Evolutionary conservation across 1,140 invertebrate genomes (phyloP).

Genomic region (Probaryconus sp.): DNA sequence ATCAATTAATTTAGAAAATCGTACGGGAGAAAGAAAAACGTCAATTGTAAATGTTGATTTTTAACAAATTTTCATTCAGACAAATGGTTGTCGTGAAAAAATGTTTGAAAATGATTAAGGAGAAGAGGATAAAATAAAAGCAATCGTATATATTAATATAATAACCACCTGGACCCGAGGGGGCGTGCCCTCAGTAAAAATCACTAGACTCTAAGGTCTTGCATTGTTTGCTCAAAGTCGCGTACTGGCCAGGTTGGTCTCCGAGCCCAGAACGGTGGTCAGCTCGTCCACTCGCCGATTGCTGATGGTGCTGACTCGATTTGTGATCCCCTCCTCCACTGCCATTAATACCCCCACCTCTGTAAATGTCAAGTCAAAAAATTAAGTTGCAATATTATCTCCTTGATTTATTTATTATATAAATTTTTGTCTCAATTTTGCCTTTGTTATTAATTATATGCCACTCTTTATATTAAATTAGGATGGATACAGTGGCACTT

Average conservation of each 20-base stretch:
- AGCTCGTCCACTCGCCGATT: conserved; percentile 77
- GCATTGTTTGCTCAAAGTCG: conserved; percentile 95
- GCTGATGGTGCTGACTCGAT: conserved; percentile 78
- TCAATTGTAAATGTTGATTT: too few species aligned
- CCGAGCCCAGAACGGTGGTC: conserved; percentile 78
- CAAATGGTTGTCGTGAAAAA: neutral
- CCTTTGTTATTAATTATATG: conserved; percentile 12
- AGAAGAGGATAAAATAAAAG: neutral
- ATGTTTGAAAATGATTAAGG: too few species aligned
- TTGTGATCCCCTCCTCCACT: conserved; percentile 76
- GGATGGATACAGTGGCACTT: too few species aligned
- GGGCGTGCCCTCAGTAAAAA: conserved; percentile 90
- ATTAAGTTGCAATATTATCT: conserved; percentile 74
- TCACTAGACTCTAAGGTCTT: conserved; percentile 95
- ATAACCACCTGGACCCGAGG: conserved; percentile 76
- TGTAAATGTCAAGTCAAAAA: conserved; percentile 71
- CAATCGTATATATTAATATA: conserved; percentile 10
- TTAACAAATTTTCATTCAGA: too few species aligned
- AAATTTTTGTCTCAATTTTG: conserved; percentile 9
- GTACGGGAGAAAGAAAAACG: too few species aligned
- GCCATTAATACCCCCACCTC: conserved; percentile 78
- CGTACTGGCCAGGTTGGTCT: conserved; percentile 86
- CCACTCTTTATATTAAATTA: too few species aligned
- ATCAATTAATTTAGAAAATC: neutral
- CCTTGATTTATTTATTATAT: conserved; percentile 26